phyloP scores from a whole-genome alignment of 2,113 vertebrate species.

The Sorex fumeus region DNA sequence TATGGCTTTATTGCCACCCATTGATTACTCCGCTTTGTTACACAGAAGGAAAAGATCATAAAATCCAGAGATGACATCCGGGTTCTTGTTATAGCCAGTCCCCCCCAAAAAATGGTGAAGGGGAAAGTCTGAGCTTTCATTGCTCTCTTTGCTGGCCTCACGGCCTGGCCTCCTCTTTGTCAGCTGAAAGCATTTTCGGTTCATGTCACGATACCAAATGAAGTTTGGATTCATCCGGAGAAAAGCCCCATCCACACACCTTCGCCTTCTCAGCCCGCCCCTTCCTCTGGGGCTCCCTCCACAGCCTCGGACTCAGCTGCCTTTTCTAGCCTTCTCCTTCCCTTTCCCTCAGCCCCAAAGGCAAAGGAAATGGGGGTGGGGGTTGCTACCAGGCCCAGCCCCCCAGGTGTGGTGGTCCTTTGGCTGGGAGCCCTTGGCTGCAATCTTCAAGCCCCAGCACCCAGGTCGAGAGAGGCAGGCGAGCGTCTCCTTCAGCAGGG shows the following conservation, averaged over 20 bases:
- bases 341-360: conserved; percentile 42
- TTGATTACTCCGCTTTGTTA: conserved; percentile 92
- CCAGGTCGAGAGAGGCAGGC: conserved; percentile 71
- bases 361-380: conserved; percentile 35
- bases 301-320: not conserved
- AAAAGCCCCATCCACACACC: conserved; percentile 74
- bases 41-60: conserved; percentile 93
- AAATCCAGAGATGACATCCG: conserved; percentile 91
- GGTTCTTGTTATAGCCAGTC: conserved; percentile 89
- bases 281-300: not conserved
- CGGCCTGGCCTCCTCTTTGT: conserved; percentile 80
- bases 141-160: conserved; percentile 32
- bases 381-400: conserved; percentile 19
- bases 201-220: conserved; percentile 74
- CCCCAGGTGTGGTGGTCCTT: conserved; percentile 9
- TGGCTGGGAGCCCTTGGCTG: conserved; percentile 31
- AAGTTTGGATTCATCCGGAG: conserved; percentile 78
- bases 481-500: conserved; percentile 44
- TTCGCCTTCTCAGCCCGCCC: conserved; percentile 63
- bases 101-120: conserved; percentile 54
- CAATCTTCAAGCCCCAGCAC: conserved; percentile 46
- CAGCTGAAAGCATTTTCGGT: conserved; percentile 81
- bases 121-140: conserved; percentile 73
- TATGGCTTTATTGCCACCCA: conserved; percentile 92
- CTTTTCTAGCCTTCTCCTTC: not conserved